Percentiles rank a stretch among this genome's conserved stretches.
Evolutionary conservation across 1,140 invertebrate genomes (phyloP).

Genomic region (Drosophila malerkotliana): DNA sequence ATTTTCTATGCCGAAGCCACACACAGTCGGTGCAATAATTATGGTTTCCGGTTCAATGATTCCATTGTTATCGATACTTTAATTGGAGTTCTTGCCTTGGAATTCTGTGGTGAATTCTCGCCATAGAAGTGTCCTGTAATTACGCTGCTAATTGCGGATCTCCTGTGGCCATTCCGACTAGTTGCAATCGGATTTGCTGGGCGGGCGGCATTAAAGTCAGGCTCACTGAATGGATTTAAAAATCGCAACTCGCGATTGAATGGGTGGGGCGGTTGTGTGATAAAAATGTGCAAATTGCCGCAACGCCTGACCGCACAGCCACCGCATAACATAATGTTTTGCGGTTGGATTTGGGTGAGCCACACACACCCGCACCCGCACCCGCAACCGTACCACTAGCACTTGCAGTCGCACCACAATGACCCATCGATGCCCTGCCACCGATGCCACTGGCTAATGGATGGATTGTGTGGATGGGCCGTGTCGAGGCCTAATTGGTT

Average conservation of each 20-base stretch:
- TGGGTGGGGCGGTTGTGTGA: slow-evolving; percentile 16
- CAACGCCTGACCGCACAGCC: slow-evolving; percentile 56
- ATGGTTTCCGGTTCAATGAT: slow-evolving; percentile 64
- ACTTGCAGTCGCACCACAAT: slow-evolving; percentile 2
- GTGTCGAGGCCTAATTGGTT: slow-evolving; percentile 71
- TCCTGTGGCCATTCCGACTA: slow-evolving; percentile 14
- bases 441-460: slow-evolving; percentile 57
- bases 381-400: not conserved
- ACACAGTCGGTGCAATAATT: slow-evolving; percentile 52
- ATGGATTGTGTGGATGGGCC: slow-evolving; percentile 56
- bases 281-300: slow-evolving; percentile 70
- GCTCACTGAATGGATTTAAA: slow-evolving; percentile 30
- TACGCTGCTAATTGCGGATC: slow-evolving; percentile 30
- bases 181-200: slow-evolving; percentile 13
- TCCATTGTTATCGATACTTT: slow-evolving; percentile 41
- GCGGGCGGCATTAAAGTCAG: slow-evolving; percentile 32
- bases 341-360: slow-evolving; percentile 61
- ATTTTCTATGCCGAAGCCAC: slow-evolving; percentile 40
- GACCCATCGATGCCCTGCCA: slow-evolving; percentile 31
- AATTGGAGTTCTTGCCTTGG: slow-evolving; percentile 15
- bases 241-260: slow-evolving; percentile 6
- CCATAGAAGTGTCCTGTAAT: slow-evolving; percentile 25
- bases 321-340: slow-evolving; percentile 77
- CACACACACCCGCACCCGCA: slow-evolving; percentile 1
- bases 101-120: slow-evolving; percentile 7